These are phyloP conservation scores for Ahaetulla prasina DNA, from an alignment of 2,113 vertebrate species.

Conservation along the genomic window DNA sequence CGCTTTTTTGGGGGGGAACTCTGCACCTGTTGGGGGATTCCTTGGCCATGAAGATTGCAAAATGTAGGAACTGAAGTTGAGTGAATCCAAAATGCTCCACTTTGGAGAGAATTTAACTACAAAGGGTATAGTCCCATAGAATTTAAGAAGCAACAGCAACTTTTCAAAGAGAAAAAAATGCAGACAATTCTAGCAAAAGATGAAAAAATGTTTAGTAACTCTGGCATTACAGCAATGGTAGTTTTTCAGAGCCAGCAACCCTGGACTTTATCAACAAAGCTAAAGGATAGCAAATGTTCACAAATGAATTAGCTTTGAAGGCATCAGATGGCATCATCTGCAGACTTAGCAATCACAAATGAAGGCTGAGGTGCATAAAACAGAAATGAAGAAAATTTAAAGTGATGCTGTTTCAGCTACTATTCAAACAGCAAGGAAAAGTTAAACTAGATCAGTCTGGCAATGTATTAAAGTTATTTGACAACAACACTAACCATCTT, in stretches of 20 bases:
- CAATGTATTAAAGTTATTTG: neutral
- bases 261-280: neutral
- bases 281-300: neutral
- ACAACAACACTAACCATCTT: neutral
- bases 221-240: neutral
- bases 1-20: neutral
- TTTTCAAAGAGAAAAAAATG: neutral
- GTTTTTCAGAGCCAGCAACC: neutral
- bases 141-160: neutral
- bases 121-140: neutral
- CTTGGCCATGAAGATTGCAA: neutral
- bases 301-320: neutral
- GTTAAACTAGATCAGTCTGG: conserved; percentile 8
- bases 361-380: conserved; percentile 28
- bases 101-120: neutral
- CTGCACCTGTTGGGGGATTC: neutral
- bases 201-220: neutral
- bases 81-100: neutral
- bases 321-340: neutral
- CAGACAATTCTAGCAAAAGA: neutral
- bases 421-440: conserved; percentile 28
- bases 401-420: conserved; percentile 28
- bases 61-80: neutral
- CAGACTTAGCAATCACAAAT: neutral
- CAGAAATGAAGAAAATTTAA: conserved; percentile 30